These are phyloP conservation scores for Strigamia crassipes DNA, from an alignment of 2,888 invertebrate genomes.

Conservation along the genomic window DNA sequence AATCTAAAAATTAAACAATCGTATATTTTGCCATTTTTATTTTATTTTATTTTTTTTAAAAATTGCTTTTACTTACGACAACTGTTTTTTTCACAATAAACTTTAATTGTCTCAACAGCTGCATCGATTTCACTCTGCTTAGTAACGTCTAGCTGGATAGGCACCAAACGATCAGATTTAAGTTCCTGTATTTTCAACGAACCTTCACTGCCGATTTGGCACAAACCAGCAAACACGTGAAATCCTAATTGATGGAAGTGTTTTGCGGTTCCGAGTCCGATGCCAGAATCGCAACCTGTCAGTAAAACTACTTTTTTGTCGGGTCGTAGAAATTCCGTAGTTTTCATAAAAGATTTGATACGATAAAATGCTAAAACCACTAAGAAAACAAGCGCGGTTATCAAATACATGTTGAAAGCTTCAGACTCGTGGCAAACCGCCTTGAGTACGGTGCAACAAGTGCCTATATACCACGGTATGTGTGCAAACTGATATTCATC, in stretches of 20 bases:
- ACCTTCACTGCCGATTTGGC: conserved; percentile 53
- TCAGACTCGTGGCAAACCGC: too few species aligned
- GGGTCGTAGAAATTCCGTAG: background rate
- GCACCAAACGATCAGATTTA: conserved; percentile 53
- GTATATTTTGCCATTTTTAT: conserved; percentile 1
- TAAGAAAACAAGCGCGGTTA: too few species aligned
- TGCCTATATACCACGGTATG: too few species aligned
- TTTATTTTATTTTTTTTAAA: too few species aligned
- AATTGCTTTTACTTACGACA: conserved; percentile 47
- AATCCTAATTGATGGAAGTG: conserved; percentile 55
- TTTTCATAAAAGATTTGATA: too few species aligned
- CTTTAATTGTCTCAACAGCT: background rate
- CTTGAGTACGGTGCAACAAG: too few species aligned
- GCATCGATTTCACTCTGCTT: background rate
- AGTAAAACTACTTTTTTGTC: conserved; percentile 50
- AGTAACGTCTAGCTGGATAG: conserved; percentile 58
- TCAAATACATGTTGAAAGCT: too few species aligned
- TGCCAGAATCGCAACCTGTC: conserved; percentile 56
- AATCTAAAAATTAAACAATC: conserved; percentile 21
- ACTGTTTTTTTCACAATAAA: background rate
- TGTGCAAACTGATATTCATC: too few species aligned
- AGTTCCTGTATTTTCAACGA: conserved; percentile 52
- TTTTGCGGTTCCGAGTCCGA: conserved; percentile 56
- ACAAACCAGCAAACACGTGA: conserved; percentile 57
- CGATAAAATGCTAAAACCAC: too few species aligned